These are phyloP conservation scores for Rallus limicola DNA, from an alignment of 2,113 vertebrate genomes.

Conservation along the genomic window DNA sequence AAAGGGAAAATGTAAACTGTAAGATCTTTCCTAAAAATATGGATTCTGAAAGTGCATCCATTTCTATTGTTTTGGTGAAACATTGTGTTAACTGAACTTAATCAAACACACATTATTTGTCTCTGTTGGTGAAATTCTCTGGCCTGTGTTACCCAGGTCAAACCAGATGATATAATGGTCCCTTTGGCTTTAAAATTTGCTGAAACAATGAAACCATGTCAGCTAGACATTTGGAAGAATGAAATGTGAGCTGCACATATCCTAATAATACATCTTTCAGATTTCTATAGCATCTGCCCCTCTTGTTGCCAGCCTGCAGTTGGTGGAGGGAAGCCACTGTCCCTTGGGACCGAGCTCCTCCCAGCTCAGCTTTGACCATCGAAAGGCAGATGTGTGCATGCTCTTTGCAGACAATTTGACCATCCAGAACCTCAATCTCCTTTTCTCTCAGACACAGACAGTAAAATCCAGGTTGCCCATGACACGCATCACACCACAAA, in stretches of 20 bases:
- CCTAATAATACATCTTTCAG: neutral
- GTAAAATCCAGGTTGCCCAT: neutral
- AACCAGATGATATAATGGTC: constrained; percentile 46
- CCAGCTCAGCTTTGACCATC: neutral
- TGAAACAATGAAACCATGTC: constrained; percentile 12
- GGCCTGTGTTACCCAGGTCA: constrained; percentile 24
- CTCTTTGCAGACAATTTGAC: neutral
- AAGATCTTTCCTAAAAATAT: constrained; percentile 43
- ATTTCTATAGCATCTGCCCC: constrained; percentile 19
- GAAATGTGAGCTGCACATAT: neutral
- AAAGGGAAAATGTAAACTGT: neutral
- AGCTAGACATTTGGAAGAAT: too few species aligned
- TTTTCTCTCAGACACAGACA: neutral
- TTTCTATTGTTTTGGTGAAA: constrained; percentile 53
- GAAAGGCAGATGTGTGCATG: neutral
- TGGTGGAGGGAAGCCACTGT: neutral
- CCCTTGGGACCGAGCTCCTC: neutral
- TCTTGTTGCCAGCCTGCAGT: constrained; percentile 13
- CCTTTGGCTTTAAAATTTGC: constrained; percentile 45
- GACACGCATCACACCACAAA: fast-evolving
- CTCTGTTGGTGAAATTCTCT: constrained; percentile 34
- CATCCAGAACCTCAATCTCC: neutral
- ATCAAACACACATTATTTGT: constrained; percentile 55
- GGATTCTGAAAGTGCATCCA: constrained; percentile 40
- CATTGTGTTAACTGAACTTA: constrained; percentile 6